phyloP scores from a whole-genome alignment of 2,888 invertebrate species.

The Clitarchus hookeri region DNA sequence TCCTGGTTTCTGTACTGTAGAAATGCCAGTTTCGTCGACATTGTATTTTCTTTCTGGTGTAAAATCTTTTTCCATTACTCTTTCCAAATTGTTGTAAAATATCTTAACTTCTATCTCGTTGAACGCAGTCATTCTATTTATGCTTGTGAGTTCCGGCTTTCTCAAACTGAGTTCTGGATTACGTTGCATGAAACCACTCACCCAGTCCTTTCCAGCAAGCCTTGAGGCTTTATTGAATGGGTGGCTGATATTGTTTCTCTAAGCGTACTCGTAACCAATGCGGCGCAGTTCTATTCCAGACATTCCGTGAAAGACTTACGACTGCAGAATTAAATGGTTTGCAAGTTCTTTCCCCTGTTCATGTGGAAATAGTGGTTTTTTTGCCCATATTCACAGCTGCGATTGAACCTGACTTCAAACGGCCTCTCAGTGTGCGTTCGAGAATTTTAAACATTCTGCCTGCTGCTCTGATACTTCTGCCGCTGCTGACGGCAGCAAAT shows the following conservation, averaged over 20 bases:
- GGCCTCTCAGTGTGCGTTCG: not conserved
- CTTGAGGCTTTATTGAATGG: too few relatives aligned
- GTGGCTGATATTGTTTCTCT: conserved; percentile 44
- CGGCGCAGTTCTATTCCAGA: conserved; percentile 43
- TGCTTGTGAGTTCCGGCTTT: conserved; percentile 23
- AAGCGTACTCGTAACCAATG: conserved; percentile 45
- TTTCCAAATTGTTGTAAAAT: too few relatives aligned
- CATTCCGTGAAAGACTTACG: conserved; percentile 45
- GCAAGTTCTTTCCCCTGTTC: conserved; percentile 45
- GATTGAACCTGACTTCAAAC: conserved; percentile 16
- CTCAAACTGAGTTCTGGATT: conserved; percentile 23
- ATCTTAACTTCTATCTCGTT: too few relatives aligned
- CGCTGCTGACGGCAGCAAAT: not conserved
- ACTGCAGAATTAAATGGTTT: conserved; percentile 39
- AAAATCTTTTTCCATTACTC: not conserved
- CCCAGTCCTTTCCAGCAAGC: conserved; percentile 47
- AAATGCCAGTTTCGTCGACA: conserved; percentile 11
- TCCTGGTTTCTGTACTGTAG: not conserved
- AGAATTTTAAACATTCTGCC: conserved; percentile 14
- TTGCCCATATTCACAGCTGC: conserved; percentile 30
- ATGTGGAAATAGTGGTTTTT: conserved; percentile 41
- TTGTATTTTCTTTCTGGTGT: not conserved
- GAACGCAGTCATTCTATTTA: too few relatives aligned
- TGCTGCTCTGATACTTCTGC: not conserved
- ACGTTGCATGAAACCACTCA: conserved; percentile 43